These are phyloP conservation scores for Campopleginae sp. DNA, from an alignment of 2,888 invertebrate genomes.

Conservation along the genomic window DNA sequence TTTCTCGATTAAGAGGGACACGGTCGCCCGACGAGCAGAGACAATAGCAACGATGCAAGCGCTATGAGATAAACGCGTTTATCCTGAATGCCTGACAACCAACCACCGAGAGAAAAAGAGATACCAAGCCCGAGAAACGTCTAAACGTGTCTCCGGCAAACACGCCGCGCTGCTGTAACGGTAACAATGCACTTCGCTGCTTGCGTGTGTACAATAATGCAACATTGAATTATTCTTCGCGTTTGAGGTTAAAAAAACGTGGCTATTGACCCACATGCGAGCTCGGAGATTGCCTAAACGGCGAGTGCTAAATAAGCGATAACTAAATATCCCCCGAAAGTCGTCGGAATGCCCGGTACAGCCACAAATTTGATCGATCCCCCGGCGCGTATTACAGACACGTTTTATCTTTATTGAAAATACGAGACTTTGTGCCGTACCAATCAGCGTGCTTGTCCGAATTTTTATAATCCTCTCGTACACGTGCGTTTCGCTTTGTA, in stretches of 20 bases:
- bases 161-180: slow-evolving; percentile 30
- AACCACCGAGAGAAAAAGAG: not conserved
- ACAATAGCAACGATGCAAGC: slow-evolving; percentile 54
- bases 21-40: slow-evolving; percentile 69
- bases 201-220: slow-evolving; percentile 57
- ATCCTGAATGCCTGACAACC: slow-evolving; percentile 3
- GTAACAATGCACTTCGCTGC: slow-evolving; percentile 53
- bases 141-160: slow-evolving; percentile 29
- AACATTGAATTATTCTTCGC: slow-evolving; percentile 32
- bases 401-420: slow-evolving; percentile 10
- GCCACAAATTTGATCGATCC: not conserved
- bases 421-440: not conserved
- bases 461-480: slow-evolving; percentile 7
- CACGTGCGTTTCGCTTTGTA: slow-evolving; percentile 1
- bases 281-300: slow-evolving; percentile 44
- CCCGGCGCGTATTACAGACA: slow-evolving; percentile 4
- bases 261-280: slow-evolving; percentile 38
- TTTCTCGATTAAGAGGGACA: slow-evolving; percentile 74
- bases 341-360: not conserved
- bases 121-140: not conserved
- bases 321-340: not conserved
- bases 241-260: slow-evolving; percentile 51
- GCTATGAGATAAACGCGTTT: slow-evolving; percentile 62
- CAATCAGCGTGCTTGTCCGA: not conserved
- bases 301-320: not conserved